Conservation (phyloP, 2,113 vertebrate genomes). For the Phalacrocorax aristotelis region DNA sequence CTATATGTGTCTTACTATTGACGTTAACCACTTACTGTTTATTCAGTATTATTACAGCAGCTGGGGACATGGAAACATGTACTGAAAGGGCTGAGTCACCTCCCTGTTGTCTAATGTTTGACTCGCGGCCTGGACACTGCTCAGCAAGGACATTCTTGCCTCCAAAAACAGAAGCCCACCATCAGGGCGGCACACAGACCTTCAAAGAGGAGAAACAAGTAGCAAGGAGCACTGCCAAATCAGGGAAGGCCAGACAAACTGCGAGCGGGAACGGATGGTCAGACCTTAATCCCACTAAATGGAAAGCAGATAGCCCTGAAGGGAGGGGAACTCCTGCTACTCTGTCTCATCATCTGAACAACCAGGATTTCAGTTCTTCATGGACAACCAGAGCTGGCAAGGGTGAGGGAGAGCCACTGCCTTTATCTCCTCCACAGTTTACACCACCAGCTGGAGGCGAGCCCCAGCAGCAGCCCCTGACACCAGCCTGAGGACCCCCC, state of each 20-base stretch:
- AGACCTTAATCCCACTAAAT: background rate
- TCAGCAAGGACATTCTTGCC: background rate
- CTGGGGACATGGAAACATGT: background rate
- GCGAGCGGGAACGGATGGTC: accelerated
- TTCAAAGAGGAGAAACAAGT: background rate
- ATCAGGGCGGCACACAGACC: background rate
- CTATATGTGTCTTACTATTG: background rate
- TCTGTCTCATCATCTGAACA: background rate
- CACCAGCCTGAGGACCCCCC: background rate
- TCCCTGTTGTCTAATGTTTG: background rate
- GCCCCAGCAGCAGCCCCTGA: constrained; percentile 9
- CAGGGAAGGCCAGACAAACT: background rate
- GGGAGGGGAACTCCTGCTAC: background rate
- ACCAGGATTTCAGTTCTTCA: background rate
- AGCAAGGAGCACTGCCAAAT: background rate
- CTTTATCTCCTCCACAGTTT: background rate
- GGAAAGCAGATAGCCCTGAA: background rate
- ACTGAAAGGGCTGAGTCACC: constrained; percentile 12
- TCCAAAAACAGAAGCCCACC: background rate
- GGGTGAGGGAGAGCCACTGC: background rate
- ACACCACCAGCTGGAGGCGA: background rate
- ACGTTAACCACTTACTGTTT: constrained; percentile 14
- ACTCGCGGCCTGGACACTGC: background rate
- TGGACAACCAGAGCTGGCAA: background rate
- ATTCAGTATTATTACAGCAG: background rate